Evolutionary conservation across 2,888 invertebrate genomes (phyloP).

Genomic region (Ophion ventricosus): DNA sequence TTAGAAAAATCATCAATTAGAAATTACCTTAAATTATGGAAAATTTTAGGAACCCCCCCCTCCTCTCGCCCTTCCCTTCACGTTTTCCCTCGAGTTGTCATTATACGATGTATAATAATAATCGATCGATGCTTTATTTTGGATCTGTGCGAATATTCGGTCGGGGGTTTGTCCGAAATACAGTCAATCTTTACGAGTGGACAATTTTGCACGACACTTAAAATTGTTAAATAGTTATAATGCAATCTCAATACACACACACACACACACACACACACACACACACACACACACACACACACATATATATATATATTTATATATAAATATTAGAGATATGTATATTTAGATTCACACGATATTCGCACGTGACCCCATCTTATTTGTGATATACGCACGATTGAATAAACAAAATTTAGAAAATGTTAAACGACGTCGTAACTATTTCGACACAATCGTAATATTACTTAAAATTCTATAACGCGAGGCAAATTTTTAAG

Average conservation of each 20-base stretch:
- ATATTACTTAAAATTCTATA: not conserved
- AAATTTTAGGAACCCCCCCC: conserved; percentile 59
- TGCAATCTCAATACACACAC: conserved; percentile 49
- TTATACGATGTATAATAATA: conserved; percentile 64
- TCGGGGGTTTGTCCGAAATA: conserved; percentile 33
- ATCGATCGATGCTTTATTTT: conserved; percentile 64
- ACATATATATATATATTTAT: conserved; percentile 48
- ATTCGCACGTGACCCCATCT: conserved; percentile 74
- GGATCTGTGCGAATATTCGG: conserved; percentile 67
- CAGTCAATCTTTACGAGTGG: conserved; percentile 39
- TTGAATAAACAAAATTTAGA: conserved; percentile 77
- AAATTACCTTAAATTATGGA: conserved; percentile 50
- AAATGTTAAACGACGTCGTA: conserved; percentile 65
- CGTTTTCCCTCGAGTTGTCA: conserved; percentile 50
- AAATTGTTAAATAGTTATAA: conserved; percentile 64
- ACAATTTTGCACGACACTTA: conserved; percentile 64
- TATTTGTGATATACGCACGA: conserved; percentile 77
- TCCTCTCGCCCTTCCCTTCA: not conserved
- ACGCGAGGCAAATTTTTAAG: not conserved
- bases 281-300: conserved; percentile 46
- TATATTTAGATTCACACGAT: conserved; percentile 70
- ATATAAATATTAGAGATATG: conserved; percentile 60
- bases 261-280: conserved; percentile 31
- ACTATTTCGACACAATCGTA: not conserved
- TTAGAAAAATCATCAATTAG: conserved; percentile 44